A percentile compares a stretch with the other conserved stretches of the same genome.
Conservation (phyloP, 2,888 invertebrate genomes). For the Tipula helvola region DNA sequence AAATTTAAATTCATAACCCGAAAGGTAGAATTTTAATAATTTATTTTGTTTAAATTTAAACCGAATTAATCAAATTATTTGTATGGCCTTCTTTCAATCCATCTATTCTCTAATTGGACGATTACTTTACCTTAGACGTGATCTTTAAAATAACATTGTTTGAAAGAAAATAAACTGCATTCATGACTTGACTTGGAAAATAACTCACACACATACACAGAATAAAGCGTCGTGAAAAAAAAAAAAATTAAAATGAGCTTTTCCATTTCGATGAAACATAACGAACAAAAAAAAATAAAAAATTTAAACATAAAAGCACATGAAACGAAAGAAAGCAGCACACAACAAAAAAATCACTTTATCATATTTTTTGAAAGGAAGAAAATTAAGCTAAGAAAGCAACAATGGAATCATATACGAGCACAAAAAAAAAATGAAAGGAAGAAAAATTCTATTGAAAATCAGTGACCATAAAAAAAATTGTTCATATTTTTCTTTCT, state of each 20-base stretch:
- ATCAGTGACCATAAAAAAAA: neutral
- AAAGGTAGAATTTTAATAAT: neutral
- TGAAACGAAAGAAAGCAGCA: neutral
- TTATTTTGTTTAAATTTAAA: neutral
- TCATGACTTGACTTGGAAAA: neutral
- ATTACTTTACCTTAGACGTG: neutral
- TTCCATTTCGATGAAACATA: neutral
- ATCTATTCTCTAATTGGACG: neutral
- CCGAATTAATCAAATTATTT: neutral
- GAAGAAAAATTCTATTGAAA: neutral
- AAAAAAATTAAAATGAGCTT: neutral
- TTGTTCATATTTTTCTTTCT: neutral
- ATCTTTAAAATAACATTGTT: neutral
- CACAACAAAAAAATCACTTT: neutral
- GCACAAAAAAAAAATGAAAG: neutral
- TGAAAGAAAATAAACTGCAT: neutral
- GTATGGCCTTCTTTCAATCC: no score
- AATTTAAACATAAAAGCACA: neutral
- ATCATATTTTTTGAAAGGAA: neutral
- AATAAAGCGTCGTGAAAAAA: neutral
- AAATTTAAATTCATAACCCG: neutral
- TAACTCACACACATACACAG: neutral
- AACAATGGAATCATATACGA: neutral
- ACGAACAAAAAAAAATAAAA: neutral
- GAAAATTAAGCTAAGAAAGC: neutral